Base-by-base conservation (phyloP, 2,113 vertebrate species). In the Atherinomorus stipes region DNA sequence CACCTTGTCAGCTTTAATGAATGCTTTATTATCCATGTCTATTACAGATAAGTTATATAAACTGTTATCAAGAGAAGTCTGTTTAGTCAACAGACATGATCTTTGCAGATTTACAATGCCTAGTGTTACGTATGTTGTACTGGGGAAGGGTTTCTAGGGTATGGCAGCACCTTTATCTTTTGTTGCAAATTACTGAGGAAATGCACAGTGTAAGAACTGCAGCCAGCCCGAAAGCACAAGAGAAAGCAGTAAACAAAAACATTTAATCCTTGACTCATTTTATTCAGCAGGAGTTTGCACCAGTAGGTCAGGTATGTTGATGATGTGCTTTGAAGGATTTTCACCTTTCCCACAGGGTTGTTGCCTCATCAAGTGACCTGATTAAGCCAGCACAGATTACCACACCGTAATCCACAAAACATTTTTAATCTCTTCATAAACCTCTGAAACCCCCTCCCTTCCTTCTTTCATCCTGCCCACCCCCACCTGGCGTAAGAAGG, bases 341-440 rank as follows among this genome's bases (percentile, higher is more conserved):
- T 60, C 66, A 76, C 71, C 72, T 84, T 84, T 82, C 62, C 58
- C 13, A 56, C 61, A 50, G 72, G 3, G 16, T 52, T 78, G 76
- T 76, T 87, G 66, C 62, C 45, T 85, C 64, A 65, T 64, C 75
- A 64, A 81, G 78, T 42, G 23, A 77, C 84, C 83, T 66, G 86
- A 84, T 73, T 84, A 74, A 76, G 61, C 68, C 69, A 76, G 70
- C 40, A 16, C 87, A 91, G 91, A 91, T 92, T 93, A 90, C 26
- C 60, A 83, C 71, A 65, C 60, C 72, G 63, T 90, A 91, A 90
- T 89, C 86, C 86, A 76, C 76, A 84, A 89, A 90, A 89, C 83
- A 90, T 88, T 91, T 92, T 89, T 87, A 90, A 91, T 92, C 90
- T 78, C 77, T 73, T 76, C 66, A 75, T 78, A 88, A 89, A 83